Base-by-base conservation (phyloP, 2,888 invertebrate genomes). In the Drosophila rubida region DNA sequence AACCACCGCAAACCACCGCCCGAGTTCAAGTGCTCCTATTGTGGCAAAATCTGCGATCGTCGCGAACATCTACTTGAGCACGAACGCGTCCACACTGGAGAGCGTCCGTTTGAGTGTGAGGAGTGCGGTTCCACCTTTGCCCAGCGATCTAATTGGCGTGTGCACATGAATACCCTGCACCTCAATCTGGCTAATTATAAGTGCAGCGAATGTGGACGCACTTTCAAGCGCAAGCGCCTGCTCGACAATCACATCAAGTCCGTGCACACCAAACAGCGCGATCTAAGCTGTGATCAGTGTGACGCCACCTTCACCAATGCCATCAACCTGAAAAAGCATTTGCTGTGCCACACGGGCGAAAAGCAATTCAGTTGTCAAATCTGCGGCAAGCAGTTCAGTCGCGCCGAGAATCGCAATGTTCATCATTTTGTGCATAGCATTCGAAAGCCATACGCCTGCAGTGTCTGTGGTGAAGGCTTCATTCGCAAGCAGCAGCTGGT, bases 391-490 rank as follows among this genome's bases (percentile, higher is more conserved):
- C 94, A 95, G 51, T 97, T 97, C 92, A 96, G 95, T 89, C 96
- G 96, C 8, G 93, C 96, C 63, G 97, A 97, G 92, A 97, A 97
- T 89, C 93, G 96, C 63, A 96, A 97, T 92, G 95, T 96, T 8
- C 97, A 97, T 90, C 93, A 96, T 27, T 97, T 96, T 91, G 95
- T 96, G 46, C 97, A 97, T 92, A 96, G 96, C 84, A 95, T 96
- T 90, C 96, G 96, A 90, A 97, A 97, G 83, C 97, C 96, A 0
- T 97, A 96, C 91, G 96, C 96, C 91, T 97, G 97, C 88, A 92
- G 95, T 66, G 94, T 95, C 5, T 97, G 97, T 88, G 96, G 96
- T 3, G 94, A 95, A 78, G 96, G 96, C 0, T 97, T 95, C 87
- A 97, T 97, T 96, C 93, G 97, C 8, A 96, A 96, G 84, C 96